Conservation (phyloP, 2,888 invertebrate genomes). For the Orthonychiurus folsomi region DNA sequence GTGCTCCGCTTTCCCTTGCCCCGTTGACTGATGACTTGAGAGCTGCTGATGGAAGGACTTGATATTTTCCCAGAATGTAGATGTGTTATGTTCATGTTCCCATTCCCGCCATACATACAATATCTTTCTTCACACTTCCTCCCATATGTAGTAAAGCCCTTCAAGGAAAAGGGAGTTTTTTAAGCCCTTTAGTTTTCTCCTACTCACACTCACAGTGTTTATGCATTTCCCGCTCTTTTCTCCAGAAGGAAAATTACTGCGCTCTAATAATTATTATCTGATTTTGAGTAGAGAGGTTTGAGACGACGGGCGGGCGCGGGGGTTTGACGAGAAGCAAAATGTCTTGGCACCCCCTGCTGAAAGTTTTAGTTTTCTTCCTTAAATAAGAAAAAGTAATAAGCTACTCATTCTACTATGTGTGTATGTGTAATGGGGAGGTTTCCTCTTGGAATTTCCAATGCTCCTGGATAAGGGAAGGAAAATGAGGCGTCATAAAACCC, state of each 20-base stretch:
- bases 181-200: too few species aligned
- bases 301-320: not conserved
- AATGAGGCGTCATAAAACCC: not conserved
- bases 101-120: not conserved
- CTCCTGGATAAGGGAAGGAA: not conserved
- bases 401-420: too few species aligned
- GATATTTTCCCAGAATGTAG: not conserved
- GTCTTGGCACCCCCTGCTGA: not conserved
- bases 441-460: not conserved
- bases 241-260: not conserved
- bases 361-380: too few species aligned
- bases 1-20: not conserved
- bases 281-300: too few species aligned
- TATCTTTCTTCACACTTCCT: conserved; percentile 1
- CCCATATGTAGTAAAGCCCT: too few species aligned
- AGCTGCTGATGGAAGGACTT: not conserved
- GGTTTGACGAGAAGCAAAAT: not conserved
- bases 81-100: conserved; percentile 1
- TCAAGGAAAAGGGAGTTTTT: too few species aligned
- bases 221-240: not conserved
- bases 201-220: not conserved
- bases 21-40: conserved; percentile 1
- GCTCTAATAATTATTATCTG: conserved; percentile 1
- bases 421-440: not conserved
- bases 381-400: conserved; percentile 1